These are phyloP conservation scores for Iselma pallidipennis DNA, from an alignment of 2,888 invertebrate species.

Conservation along the genomic window DNA sequence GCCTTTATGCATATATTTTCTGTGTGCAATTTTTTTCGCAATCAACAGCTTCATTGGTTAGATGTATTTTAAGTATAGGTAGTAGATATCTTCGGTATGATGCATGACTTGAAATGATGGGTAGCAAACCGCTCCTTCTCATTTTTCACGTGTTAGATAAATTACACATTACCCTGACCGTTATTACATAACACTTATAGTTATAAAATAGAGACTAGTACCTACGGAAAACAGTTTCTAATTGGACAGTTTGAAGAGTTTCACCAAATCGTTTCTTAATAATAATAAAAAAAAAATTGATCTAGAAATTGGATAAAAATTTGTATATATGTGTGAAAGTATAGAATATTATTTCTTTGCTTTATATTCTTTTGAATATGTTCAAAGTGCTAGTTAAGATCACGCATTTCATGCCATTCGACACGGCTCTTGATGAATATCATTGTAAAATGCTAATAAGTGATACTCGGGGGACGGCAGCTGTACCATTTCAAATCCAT, in stretches of 20 bases:
- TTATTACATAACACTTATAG: background rate
- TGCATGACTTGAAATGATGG: background rate
- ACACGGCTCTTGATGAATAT: constrained; percentile 7
- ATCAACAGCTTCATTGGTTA: background rate
- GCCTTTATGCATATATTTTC: no score
- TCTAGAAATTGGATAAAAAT: no score
- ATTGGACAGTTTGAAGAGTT: background rate
- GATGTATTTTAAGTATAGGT: background rate
- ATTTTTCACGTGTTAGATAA: background rate
- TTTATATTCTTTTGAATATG: no score
- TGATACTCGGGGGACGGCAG: background rate
- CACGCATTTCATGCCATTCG: constrained; percentile 3
- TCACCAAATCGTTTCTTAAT: background rate
- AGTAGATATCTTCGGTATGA: background rate
- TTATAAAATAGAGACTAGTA: background rate
- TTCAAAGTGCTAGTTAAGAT: background rate
- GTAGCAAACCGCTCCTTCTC: background rate
- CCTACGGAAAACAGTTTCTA: background rate
- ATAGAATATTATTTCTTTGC: background rate
- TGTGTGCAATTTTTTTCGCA: background rate
- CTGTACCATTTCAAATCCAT: constrained; percentile 7
- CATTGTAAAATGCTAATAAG: constrained; percentile 10
- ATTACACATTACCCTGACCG: background rate
- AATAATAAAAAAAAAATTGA: no score
- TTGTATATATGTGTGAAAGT: background rate